These are phyloP conservation scores for Dasyurus viverrinus DNA, from an alignment of 2,113 vertebrate species.

Conservation along the genomic window DNA sequence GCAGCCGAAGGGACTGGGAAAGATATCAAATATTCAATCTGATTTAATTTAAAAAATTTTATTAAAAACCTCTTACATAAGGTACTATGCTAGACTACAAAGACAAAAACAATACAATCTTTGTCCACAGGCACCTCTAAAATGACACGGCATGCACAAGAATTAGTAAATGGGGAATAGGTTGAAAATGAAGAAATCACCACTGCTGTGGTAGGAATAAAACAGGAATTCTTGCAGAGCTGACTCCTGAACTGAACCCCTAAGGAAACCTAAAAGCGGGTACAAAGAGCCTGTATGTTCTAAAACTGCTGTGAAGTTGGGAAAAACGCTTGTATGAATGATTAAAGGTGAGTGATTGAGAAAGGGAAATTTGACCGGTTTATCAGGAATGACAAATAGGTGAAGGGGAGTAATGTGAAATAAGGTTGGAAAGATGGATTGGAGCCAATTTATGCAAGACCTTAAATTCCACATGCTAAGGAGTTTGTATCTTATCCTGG, in stretches of 20 bases:
- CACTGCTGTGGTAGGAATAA: neutral
- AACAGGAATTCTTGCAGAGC: neutral
- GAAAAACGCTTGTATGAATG: neutral
- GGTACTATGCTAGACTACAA: neutral
- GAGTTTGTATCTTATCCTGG: neutral
- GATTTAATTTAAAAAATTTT: neutral
- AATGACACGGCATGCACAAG: neutral
- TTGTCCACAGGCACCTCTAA: neutral
- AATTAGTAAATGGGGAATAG: neutral
- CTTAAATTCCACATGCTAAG: neutral
- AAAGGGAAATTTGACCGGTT: neutral
- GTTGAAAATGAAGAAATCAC: neutral
- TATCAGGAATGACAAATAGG: neutral
- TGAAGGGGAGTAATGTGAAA: neutral
- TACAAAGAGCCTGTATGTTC: neutral
- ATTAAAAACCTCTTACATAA: neutral
- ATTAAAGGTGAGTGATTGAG: neutral
- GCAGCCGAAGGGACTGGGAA: neutral
- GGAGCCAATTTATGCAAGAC: neutral
- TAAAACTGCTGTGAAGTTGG: neutral
- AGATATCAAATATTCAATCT: neutral
- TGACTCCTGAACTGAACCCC: neutral
- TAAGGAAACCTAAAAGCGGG: neutral
- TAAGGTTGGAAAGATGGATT: neutral
- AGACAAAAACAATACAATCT: neutral